These are phyloP conservation scores for Eledone cirrhosa DNA, from an alignment of 2,888 invertebrate species.

Conservation along the genomic window DNA sequence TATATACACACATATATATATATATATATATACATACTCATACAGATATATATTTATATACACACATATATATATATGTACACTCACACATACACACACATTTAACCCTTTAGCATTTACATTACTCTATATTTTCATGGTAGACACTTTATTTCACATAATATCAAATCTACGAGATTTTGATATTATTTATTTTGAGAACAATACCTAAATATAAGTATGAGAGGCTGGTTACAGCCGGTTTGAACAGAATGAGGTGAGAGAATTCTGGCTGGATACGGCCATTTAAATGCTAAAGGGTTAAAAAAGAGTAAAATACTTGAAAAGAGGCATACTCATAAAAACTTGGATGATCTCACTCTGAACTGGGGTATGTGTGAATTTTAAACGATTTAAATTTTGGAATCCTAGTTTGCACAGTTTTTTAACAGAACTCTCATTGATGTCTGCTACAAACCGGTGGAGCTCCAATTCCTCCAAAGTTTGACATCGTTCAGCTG, in stretches of 20 bases:
- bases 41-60: neutral
- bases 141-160: no score
- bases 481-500: neutral
- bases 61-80: neutral
- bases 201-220: no score
- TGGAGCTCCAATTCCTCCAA: slow-evolving; percentile 7
- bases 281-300: no score
- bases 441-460: neutral
- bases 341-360: neutral
- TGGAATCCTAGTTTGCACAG: neutral
- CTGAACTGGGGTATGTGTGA: neutral
- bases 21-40: neutral
- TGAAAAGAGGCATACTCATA: neutral
- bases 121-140: no score
- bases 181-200: neutral
- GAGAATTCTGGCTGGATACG: no score
- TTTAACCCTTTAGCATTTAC: no score
- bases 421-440: slow-evolving; percentile 2
- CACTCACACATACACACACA: neutral
- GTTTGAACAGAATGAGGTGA: no score
- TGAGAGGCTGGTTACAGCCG: no score
- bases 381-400: neutral
- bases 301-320: no score
- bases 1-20: neutral
- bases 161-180: no score